Evolutionary conservation across 2,888 invertebrate genomes (phyloP).

Genomic region (Miltochrista miniata): DNA sequence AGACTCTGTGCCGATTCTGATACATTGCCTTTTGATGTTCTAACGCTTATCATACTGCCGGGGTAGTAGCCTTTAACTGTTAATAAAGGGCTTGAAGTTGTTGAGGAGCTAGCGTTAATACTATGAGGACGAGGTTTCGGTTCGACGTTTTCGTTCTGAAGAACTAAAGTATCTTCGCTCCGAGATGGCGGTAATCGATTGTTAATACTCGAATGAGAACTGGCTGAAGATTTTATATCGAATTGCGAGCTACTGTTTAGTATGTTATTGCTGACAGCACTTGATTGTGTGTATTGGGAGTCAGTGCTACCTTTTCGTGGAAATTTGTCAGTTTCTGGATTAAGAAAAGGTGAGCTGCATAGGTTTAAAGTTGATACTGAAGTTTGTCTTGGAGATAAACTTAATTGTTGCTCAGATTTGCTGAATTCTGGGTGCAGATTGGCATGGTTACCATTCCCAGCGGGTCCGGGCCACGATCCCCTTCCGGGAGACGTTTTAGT

Average conservation of each 20-base stretch:
- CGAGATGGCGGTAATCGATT: slow-evolving; percentile 88
- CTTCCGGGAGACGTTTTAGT: slow-evolving; percentile 90
- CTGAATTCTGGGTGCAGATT: slow-evolving; percentile 89
- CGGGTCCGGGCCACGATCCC: slow-evolving; percentile 94
- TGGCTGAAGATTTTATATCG: slow-evolving; percentile 64
- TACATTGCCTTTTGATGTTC: slow-evolving; percentile 82
- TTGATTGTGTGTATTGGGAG: slow-evolving; percentile 83
- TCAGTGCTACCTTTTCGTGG: slow-evolving; percentile 84
- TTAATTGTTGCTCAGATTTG: slow-evolving; percentile 91
- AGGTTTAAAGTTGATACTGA: slow-evolving; percentile 80
- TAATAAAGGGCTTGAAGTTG: slow-evolving; percentile 88
- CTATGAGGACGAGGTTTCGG: slow-evolving; percentile 83
- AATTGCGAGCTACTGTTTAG: slow-evolving; percentile 74
- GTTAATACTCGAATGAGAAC: slow-evolving; percentile 69
- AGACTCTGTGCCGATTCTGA: slow-evolving; percentile 87
- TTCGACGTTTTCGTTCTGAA: slow-evolving; percentile 67
- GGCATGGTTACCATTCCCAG: slow-evolving; percentile 79
- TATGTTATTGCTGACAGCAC: slow-evolving; percentile 58
- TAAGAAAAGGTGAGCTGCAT: slow-evolving; percentile 81
- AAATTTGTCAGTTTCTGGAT: slow-evolving; percentile 69
- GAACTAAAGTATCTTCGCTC: slow-evolving; percentile 89
- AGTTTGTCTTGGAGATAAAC: slow-evolving; percentile 78
- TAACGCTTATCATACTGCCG: slow-evolving; percentile 85
- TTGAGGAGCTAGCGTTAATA: slow-evolving; percentile 84
- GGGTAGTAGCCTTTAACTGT: slow-evolving; percentile 85